A percentile compares a stretch with the other conserved stretches of the same genome.
Conservation (phyloP, 2,797 vertebrate species). For the Gambelia wislizenii region DNA sequence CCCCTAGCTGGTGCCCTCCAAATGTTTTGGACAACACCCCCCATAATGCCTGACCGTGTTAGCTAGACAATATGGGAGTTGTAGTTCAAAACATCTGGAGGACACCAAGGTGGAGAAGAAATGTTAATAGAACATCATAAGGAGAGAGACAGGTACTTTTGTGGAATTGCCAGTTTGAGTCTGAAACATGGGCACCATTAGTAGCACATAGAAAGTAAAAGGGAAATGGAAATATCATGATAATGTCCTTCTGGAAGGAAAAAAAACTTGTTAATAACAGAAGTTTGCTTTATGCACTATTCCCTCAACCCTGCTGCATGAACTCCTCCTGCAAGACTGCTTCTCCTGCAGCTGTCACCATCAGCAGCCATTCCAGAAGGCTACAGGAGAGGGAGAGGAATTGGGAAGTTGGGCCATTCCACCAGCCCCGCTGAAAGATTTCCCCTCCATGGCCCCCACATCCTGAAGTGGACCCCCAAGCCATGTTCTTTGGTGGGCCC, state of each 20-base stretch:
- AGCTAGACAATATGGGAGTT: no score
- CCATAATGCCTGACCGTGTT: background rate
- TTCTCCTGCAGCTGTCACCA: background rate
- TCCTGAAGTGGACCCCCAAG: no score
- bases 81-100: background rate
- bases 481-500: no score
- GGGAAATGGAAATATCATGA: background rate
- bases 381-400: background rate
- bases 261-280: background rate
- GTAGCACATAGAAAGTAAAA: background rate
- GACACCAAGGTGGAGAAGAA: background rate
- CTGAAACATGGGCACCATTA: background rate
- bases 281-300: background rate
- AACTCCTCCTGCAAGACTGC: background rate
- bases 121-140: background rate
- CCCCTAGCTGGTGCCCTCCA: background rate
- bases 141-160: background rate
- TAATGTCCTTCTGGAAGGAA: background rate
- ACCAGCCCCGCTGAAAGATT: background rate
- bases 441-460: no score
- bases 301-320: background rate
- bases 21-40: background rate
- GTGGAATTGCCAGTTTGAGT: background rate
- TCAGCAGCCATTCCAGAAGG: background rate
- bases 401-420: background rate